These are phyloP conservation scores for Bagarius yarrelli DNA, from an alignment of 2,113 vertebrate species.

Conservation along the genomic window DNA sequence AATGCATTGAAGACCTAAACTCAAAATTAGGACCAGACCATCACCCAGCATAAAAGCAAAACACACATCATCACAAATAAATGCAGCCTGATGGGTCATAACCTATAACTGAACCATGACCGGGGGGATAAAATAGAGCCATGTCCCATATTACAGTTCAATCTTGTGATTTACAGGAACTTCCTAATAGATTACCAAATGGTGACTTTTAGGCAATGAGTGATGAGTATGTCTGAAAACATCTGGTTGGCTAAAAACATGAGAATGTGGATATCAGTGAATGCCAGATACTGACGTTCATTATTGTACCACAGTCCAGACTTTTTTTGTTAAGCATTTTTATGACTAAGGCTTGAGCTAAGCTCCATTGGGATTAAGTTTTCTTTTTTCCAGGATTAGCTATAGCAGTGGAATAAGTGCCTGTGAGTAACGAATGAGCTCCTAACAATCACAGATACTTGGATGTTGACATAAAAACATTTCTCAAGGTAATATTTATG, in stretches of 20 bases:
- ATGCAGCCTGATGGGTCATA: conserved; percentile 58
- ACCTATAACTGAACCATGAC: conserved; percentile 64
- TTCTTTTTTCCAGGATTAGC: conserved; percentile 23
- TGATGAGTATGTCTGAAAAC: conserved; percentile 93
- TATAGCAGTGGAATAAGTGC: conserved; percentile 55
- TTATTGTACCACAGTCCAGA: conserved; percentile 67
- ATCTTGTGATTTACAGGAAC: conserved; percentile 78
- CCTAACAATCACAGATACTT: conserved; percentile 64
- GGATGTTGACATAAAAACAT: conserved; percentile 55
- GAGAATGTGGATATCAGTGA: conserved; percentile 77
- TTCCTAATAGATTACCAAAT: conserved; percentile 89
- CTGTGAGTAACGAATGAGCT: conserved; percentile 64
- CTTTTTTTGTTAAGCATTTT: conserved; percentile 69
- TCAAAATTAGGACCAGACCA: conserved; percentile 41
- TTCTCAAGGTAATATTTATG: conserved; percentile 62
- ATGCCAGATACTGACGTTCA: conserved; percentile 81
- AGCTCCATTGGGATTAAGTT: conserved; percentile 26
- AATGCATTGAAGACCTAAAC: conserved; percentile 24
- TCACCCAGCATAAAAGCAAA: conserved; percentile 30
- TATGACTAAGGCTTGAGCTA: conserved; percentile 56
- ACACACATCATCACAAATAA: conserved; percentile 50
- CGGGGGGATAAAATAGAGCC: conserved; percentile 50
- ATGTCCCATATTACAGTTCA: conserved; percentile 58
- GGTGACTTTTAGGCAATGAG: conserved; percentile 81
- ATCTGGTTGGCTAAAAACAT: conserved; percentile 86